Evolutionary conservation across 2,113 vertebrate genomes (phyloP), one percentile per base, ranked within the genome.

Genomic region (Galeopterus variegatus): DNA sequence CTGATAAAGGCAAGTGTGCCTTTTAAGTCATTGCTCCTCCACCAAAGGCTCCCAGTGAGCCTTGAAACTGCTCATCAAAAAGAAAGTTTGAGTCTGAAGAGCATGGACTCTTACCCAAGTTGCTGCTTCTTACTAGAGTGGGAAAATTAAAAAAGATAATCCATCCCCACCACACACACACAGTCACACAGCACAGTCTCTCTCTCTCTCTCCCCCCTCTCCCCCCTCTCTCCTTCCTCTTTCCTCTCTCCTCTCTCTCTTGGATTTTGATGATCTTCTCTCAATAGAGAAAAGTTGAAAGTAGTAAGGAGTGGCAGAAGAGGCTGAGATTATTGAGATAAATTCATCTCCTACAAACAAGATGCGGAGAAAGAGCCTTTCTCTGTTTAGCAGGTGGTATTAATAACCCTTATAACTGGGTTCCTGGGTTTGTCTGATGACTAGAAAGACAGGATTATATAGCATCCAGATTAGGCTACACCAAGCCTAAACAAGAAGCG

Each of bases 301-400:
- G 17, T 60, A 79, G 41, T 73, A 86, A 83, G 7, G 19, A 14
- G 24, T 88, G 23, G 36, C 88, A 48, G 21, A 65, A n/a, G 72
- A 92, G 31, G n/a, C 41, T 75, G 21, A 1, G 24, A 33, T 87
- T 89, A 80, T 73, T 82, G 52, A 83, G 62, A 31, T 92, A 80
- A 88, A 36, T 15, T 56, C 45, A 75, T 91, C 14, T 81, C 48
- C 64, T 33, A 88, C 76, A 96, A 88, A 95, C 28, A 77, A 70
- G 58, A 72, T 36, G 10, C 31, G 23, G 67, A 95, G n/a, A 33
- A 79, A 76, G 9, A 76, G 36, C 14, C 15, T 93, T 70, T 70
- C 48, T 94, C 33, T 88, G 88, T 48, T 69, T 76, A 60, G 13
- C 50, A 81, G 48, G 5, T 62, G 12, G 33, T 45, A 48, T 90